Conservation (phyloP, 2,888 invertebrate species). For the Anagyrus pseudococci region DNA sequence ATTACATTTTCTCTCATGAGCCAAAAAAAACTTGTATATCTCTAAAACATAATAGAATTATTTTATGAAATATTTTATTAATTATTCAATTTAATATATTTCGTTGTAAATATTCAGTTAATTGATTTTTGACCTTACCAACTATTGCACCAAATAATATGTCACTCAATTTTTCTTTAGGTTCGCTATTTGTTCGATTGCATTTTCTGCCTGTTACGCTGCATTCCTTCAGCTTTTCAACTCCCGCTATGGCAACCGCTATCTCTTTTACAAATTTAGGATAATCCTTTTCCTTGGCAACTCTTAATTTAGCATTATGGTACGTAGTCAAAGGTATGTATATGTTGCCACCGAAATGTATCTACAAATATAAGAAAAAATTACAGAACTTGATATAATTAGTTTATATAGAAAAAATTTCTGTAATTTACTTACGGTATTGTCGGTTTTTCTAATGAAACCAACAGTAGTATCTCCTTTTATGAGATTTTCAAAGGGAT, state of each 20-base stretch:
- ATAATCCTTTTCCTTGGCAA: background rate
- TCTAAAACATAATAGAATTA: too few relatives aligned
- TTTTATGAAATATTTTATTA: too few relatives aligned
- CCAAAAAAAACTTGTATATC: too few relatives aligned
- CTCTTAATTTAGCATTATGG: background rate
- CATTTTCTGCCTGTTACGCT: conserved; percentile 4
- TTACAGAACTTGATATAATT: background rate
- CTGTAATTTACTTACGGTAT: conserved; percentile 3
- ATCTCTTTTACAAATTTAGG: background rate
- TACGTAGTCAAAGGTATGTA: background rate
- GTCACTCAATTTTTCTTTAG: background rate
- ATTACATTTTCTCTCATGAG: too few relatives aligned
- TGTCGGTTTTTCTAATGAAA: conserved; percentile 6
- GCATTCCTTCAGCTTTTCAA: background rate
- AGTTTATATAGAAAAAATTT: background rate
- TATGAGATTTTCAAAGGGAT: conserved; percentile 6
- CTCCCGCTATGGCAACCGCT: background rate
- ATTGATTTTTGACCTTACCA: too few relatives aligned
- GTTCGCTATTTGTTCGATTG: background rate
- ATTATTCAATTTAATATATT: too few relatives aligned
- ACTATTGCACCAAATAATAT: background rate
- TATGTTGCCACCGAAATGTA: background rate
- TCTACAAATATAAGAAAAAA: background rate
- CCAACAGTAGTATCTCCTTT: conserved; percentile 8
- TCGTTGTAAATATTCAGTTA: too few relatives aligned